Evolutionary conservation across 2,888 invertebrate genomes (phyloP), one percentile per base, ranked within the genome.

Genomic region (Mamestra brassicae): DNA sequence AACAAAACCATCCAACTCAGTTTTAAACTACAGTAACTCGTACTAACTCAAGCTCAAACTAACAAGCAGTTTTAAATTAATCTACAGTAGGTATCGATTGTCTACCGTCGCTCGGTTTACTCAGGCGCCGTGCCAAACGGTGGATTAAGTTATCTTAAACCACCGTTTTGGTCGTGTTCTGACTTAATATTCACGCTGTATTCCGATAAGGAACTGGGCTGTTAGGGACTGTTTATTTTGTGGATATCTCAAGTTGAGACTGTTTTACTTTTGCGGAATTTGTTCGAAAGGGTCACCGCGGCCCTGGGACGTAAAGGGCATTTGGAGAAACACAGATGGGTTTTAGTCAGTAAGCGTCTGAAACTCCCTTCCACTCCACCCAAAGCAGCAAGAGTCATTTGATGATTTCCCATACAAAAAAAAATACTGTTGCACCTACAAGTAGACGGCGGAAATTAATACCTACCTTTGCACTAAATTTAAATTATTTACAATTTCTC

Each of bases 61-160:
- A 82, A 36, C 47, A 47, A 67, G 17, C 17, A 63, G 58, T 83
- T 83, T 74, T 52, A 65, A 74, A 80, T 79, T 66, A 83, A 69
- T 74, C 65, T 36, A n/a, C n/a, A 8, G 50, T 42, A 2, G 38
- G 38, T 57, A 83, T 71, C 69, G 84, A 79, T 72, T 52, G 7
- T 64, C 34, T 60, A 80, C 80, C 73, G 38, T 26, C 50, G 13
- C 42, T 47, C 10, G 8, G 69, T 82, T 83, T 74, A 83, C 69
- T 80, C 69, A 84, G 81, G 81, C 63, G 36, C n/a, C 69, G 47
- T 63, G 80, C 74, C 80, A 80, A 78, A 60, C 69, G 26, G 60
- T 67, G 63, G 80, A 82, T 80, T 80, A 75, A 75, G 66, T 83
- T 61, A 82, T 72, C 79, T 83, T 57, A 67, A 68, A 71, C 74